These are phyloP conservation scores for Athene noctua DNA, from an alignment of 2,113 vertebrate genomes.

Conservation along the genomic window DNA sequence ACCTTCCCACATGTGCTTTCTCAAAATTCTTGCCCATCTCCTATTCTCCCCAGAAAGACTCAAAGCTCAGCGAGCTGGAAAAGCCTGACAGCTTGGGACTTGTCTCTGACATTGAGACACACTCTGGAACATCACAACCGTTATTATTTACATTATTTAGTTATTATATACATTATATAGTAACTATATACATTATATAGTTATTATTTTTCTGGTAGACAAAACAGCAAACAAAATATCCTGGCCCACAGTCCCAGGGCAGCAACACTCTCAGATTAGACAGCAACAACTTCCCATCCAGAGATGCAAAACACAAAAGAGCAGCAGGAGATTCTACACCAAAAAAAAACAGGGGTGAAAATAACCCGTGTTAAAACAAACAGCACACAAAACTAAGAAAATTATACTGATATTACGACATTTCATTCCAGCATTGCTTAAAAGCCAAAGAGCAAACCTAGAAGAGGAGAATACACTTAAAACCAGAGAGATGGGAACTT, in stretches of 20 bases:
- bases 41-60: not conserved
- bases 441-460: not conserved
- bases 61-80: not conserved
- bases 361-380: not conserved
- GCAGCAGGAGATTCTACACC: not conserved
- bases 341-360: not conserved
- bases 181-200: no score
- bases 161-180: no score
- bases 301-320: not conserved
- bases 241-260: not conserved
- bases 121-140: not conserved
- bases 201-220: not conserved
- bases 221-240: not conserved
- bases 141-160: conserved; percentile 1
- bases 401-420: not conserved
- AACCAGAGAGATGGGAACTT: not conserved
- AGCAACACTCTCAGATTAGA: not conserved
- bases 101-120: not conserved
- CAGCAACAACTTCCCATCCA: not conserved
- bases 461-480: not conserved
- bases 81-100: not conserved
- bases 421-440: not conserved
- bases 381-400: not conserved
- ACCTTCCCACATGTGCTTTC: not conserved
- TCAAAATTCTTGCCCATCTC: not conserved